These are phyloP conservation scores for Diplosoma virens DNA, from an alignment of 23 tunicate species.

Conservation along the genomic window DNA sequence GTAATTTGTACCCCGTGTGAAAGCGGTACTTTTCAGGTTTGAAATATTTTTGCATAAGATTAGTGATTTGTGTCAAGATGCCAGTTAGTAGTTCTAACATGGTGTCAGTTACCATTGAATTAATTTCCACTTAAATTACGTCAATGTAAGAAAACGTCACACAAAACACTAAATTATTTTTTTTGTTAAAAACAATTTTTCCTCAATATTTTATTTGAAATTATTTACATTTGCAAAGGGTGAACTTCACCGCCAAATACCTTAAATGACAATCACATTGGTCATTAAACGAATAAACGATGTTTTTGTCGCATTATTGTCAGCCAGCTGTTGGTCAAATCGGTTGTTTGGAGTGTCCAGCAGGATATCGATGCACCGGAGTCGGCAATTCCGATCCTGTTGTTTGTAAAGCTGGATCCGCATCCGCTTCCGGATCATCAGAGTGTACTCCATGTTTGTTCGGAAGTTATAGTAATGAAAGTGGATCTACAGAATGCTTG, in stretches of 20 bases:
- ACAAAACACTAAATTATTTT: background rate
- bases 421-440: slow-evolving; percentile 22
- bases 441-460: slow-evolving; percentile 35
- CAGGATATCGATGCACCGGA: slow-evolving; percentile 31
- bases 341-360: slow-evolving; percentile 39
- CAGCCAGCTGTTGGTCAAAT: slow-evolving; percentile 18
- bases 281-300: too few relatives aligned
- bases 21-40: slow-evolving; percentile 75
- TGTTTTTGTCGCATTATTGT: background rate
- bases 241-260: too few relatives aligned
- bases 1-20: slow-evolving; percentile 48
- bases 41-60: background rate
- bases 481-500: slow-evolving; percentile 42
- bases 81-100: background rate
- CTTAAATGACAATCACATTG: too few relatives aligned
- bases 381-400: slow-evolving; percentile 32
- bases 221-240: background rate
- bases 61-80: background rate
- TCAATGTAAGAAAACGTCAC: background rate
- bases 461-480: slow-evolving; percentile 41
- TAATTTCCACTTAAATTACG: background rate
- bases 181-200: background rate
- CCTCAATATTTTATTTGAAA: background rate
- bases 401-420: slow-evolving; percentile 41
- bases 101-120: background rate